These are phyloP conservation scores for Priocnemis perturbator DNA, from an alignment of 2,888 invertebrate genomes.

Conservation along the genomic window DNA sequence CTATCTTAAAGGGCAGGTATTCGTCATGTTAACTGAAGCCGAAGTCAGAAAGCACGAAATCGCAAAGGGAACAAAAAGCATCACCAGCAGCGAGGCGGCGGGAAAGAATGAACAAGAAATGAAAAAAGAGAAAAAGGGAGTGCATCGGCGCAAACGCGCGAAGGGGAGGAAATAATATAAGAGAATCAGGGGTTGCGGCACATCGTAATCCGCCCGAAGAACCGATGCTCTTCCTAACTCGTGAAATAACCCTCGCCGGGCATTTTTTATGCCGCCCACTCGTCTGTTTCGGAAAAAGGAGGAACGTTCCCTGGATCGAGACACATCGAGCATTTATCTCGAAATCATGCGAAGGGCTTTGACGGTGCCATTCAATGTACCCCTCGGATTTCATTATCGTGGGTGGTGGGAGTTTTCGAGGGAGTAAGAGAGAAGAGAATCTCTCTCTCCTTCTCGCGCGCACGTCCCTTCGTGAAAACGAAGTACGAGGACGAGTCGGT, in stretches of 20 bases:
- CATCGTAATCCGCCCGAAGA: background rate
- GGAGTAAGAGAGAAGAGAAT: too few species aligned
- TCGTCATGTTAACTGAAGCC: background rate
- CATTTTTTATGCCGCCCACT: conserved; percentile 41
- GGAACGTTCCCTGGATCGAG: conserved; percentile 32
- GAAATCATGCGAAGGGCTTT: conserved; percentile 28
- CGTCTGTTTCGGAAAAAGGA: conserved; percentile 24
- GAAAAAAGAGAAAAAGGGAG: conserved; percentile 36
- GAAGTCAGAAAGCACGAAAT: conserved; percentile 10
- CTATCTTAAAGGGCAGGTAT: too few species aligned
- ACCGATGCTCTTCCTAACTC: conserved; percentile 36
- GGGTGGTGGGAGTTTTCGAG: background rate
- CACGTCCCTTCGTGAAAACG: conserved; percentile 25
- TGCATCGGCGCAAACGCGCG: conserved; percentile 17
- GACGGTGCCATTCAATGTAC: conserved; percentile 8
- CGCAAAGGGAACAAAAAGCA: background rate
- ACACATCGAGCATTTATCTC: conserved; percentile 15
- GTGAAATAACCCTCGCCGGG: conserved; percentile 51
- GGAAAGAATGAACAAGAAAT: too few species aligned
- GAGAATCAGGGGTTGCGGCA: background rate
- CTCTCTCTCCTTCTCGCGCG: conserved; percentile 8
- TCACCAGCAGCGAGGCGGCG: background rate
- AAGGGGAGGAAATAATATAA: background rate
- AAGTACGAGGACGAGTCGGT: conserved; percentile 39
- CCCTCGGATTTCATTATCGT: conserved; percentile 33